Evolutionary conservation across 2,113 vertebrate species (phyloP), one percentile per base, ranked within the genome.

Genomic region (Platanista minor): DNA sequence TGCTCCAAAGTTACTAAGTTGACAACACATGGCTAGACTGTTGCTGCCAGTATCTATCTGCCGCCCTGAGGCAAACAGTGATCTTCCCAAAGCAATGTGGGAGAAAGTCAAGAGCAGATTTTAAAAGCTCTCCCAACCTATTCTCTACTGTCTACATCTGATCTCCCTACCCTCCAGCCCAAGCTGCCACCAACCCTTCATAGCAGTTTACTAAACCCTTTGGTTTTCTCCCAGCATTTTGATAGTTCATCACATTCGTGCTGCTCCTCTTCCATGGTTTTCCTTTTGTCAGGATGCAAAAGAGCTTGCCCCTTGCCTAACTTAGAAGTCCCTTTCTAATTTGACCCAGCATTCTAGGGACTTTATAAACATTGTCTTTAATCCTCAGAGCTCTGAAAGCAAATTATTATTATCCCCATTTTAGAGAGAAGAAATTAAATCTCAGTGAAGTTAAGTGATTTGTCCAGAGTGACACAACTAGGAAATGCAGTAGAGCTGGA

Each of bases 361-460:
- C n/a, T 64, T 96, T 27, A 59, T 49, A 81, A 91, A 72, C 17
- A 59, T 41, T 84, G 14, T 66, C n/a, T 64, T 86, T 91, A 36
- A 90, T 87, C n/a, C 36, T 94, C 61, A 83, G 14, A 90, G 72
- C 59, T 94, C 93, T 57, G 29, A 89, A 97, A 96, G 25, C 43
- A 94, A 89, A 88, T 69, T 49, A 87, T 62, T 59, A 75, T n/a
- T 81, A 39, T 92, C 12, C 31, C 6, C 25, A 62, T 86, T 97
- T 94, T 96, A 94, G n/a, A 93, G 23, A 91, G 41, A 78, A 8
- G 21, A 90, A 78, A 67, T 17, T 75, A 54, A 94, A 71, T 75
- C 57, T 62, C 92, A 88, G 0, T 59, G 49, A 91, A 85, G 54
- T 49, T 21, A 41, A 57, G 17, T 74, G 39, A 91, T 57, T 78